Evolutionary conservation across 2,888 invertebrate species (phyloP), one percentile per base, ranked within the genome.

Genomic region (Athrips mouffetella): DNA sequence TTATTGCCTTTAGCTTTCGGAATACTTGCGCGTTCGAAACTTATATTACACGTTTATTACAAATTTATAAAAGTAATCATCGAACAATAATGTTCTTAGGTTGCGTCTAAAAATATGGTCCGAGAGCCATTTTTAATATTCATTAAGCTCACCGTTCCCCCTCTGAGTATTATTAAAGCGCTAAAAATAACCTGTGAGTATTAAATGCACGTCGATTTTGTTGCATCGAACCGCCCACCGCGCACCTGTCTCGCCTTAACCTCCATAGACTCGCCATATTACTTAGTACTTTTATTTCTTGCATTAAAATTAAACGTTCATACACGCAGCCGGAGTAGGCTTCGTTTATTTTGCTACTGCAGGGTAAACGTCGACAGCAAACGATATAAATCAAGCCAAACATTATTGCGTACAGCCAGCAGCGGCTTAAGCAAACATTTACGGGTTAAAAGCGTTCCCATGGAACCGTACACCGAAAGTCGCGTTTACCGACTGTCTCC

Each of bases 1-100:
- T 74, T 75, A 74, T 80, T 76, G 70, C 80, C 67, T 67, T 65
- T 67, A 72, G 70, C 73, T 78, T 79, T 76, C 73, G 70, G 74
- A 76, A 75, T 75, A 73, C 67, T 64, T 66, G 65, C 64, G 59
- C 61, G 66, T 67, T 71, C 60, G 62, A 73, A 70, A 69, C 68
- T 67, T n/a, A n/a, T n/a, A n/a, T 21, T 66, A 65, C 60, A 58
- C 54, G 65, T 72, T 75, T 67, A 71, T 64, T 73, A 67, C 59
- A 52, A 23, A 15, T 18, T 21, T 33, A 21, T 16, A 35, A 18
- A 16, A 7, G 8, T 16, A 10, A 21, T 18, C 11, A 18, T 5
- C 18, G n/a, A 51, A 41, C 18, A 31, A 31, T 8, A 37, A 18
- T 11, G 18, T 37, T 21, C 37, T 7, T 21, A 37, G 18, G 11